Evolutionary conservation across 2,113 vertebrate species (phyloP).

Genomic region (Otolemur garnettii): DNA sequence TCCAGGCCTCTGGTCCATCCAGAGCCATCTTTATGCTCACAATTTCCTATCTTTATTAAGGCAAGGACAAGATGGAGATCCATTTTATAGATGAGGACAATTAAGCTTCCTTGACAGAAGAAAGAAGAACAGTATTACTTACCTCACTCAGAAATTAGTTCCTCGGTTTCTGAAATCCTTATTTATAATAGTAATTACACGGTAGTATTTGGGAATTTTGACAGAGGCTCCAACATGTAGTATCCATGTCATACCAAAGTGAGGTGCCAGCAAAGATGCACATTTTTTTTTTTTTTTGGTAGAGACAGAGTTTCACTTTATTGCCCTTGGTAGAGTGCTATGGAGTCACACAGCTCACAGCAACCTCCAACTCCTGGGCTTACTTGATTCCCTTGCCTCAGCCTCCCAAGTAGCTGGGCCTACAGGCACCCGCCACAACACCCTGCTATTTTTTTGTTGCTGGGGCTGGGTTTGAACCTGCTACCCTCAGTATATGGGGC

Average conservation of each 20-base stretch:
- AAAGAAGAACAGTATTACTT: not conserved
- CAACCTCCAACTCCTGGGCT: too few relatives aligned
- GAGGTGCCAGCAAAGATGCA: slow-evolving; percentile 19
- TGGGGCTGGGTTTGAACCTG: too few relatives aligned
- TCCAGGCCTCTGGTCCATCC: not conserved
- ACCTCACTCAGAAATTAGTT: slow-evolving; percentile 35
- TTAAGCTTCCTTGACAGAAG: slow-evolving; percentile 5
- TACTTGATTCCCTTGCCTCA: too few relatives aligned
- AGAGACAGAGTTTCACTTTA: too few relatives aligned
- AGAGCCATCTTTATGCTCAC: not conserved
- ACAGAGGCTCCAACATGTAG: not conserved
- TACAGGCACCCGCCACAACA: too few relatives aligned
- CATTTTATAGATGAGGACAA: slow-evolving; percentile 41
- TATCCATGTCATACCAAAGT: slow-evolving; percentile 27
- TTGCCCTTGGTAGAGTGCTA: too few relatives aligned
- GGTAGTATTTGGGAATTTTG: not conserved
- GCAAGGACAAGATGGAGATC: not conserved
- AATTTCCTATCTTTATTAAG: slow-evolving; percentile 11
- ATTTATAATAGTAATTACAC: not conserved
- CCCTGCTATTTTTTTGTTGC: too few relatives aligned
- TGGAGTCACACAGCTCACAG: too few relatives aligned
- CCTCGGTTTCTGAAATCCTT: slow-evolving; percentile 13
- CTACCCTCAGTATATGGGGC: too few relatives aligned
- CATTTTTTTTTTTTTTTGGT: not conserved
- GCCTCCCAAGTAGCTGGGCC: too few relatives aligned